These are phyloP conservation scores for Rhinophrynus dorsalis DNA, from an alignment of 2,797 vertebrate genomes.

Conservation along the genomic window DNA sequence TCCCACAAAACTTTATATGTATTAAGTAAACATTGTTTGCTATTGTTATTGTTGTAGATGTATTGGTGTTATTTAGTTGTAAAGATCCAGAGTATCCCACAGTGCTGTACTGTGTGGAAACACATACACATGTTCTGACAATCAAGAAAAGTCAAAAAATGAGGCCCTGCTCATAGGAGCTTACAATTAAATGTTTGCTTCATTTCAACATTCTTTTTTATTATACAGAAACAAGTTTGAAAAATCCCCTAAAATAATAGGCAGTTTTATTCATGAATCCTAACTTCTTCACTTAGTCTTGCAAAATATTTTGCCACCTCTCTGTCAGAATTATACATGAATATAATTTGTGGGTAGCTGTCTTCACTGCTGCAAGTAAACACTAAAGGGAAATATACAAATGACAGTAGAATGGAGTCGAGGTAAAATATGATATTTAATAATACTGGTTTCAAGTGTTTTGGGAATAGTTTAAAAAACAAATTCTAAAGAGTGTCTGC, in stretches of 20 bases:
- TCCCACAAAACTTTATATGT: too few relatives aligned
- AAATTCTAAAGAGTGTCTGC: not conserved
- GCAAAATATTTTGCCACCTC: not conserved
- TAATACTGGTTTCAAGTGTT: not conserved
- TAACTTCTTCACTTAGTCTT: not conserved
- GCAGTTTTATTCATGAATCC: not conserved
- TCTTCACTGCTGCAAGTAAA: not conserved
- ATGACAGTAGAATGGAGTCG: not conserved
- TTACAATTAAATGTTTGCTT: too few relatives aligned
- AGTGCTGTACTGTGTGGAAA: too few relatives aligned
- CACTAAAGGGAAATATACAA: not conserved
- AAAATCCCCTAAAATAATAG: not conserved
- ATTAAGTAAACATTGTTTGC: too few relatives aligned
- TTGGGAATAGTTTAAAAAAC: not conserved
- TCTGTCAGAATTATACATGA: not conserved
- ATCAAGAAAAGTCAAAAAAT: too few relatives aligned
- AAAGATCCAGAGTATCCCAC: too few relatives aligned
- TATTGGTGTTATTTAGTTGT: too few relatives aligned
- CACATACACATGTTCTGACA: too few relatives aligned
- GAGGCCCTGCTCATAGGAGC: too few relatives aligned
- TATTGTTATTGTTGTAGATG: too few relatives aligned
- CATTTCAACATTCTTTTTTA: conserved; percentile 2
- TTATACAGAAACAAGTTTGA: conserved; percentile 1
- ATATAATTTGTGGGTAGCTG: not conserved
- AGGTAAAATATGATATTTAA: conserved; percentile 17